A percentile compares a stretch with the other conserved stretches of the same genome.
phyloP scores from a whole-genome alignment of 2,888 invertebrate species.

The Peribatodes rhomboidaria region DNA sequence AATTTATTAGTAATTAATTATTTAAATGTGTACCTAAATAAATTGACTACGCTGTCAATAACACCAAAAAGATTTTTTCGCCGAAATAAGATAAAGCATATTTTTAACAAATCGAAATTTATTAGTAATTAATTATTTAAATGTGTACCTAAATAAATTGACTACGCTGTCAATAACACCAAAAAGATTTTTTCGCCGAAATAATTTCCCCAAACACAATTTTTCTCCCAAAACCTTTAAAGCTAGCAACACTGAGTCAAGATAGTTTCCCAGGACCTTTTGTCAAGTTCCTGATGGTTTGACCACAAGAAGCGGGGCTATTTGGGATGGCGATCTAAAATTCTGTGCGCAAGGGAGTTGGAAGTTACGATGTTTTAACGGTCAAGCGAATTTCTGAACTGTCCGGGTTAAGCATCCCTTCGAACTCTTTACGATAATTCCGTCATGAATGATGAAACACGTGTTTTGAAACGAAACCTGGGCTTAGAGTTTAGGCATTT shows the following conservation, averaged over 20 bases:
- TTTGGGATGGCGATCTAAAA: conserved; percentile 17
- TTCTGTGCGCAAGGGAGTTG: conserved; percentile 17
- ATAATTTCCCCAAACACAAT: background rate
- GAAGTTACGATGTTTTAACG: conserved; percentile 25
- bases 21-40: too few relatives aligned
- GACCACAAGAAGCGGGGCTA: conserved; percentile 29
- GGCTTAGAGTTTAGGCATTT: background rate
- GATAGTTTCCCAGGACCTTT: conserved; percentile 17
- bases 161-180: too few relatives aligned
- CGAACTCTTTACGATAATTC: conserved; percentile 16
- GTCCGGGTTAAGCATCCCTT: background rate
- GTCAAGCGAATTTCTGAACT: conserved; percentile 19
- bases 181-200: background rate
- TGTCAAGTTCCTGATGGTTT: conserved; percentile 26
- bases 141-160: too few relatives aligned
- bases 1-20: too few relatives aligned
- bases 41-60: too few relatives aligned
- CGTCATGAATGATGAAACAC: conserved; percentile 6
- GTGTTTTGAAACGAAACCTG: background rate
- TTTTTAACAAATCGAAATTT: too few relatives aligned
- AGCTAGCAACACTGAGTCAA: background rate
- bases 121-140: too few relatives aligned
- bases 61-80: too few relatives aligned
- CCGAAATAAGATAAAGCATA: too few relatives aligned
- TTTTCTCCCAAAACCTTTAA: background rate